Evolutionary conservation across 2,113 vertebrate genomes (phyloP), one percentile per base, ranked within the genome.

Genomic region (Rafetus swinhoei): DNA sequence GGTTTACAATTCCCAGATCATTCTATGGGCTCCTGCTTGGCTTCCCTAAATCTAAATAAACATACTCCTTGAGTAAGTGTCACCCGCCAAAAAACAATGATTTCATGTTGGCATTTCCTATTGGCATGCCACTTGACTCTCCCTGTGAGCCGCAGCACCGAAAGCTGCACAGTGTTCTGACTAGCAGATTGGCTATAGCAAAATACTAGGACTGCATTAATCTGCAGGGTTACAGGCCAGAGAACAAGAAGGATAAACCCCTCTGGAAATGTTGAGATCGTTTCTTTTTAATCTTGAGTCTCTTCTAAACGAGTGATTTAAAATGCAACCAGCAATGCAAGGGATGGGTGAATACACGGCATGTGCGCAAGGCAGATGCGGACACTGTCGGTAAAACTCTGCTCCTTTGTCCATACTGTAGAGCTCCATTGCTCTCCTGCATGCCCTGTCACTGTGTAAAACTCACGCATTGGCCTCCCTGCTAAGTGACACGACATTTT

Each of bases 121-220:
- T 0, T 0, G n/a, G 12, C 56, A 0, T 29, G 1, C 65, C 83
- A n/a, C 62, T 0, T 0, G 85, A 53, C 25, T 12, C 69, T 86
- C 92, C 76, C 16, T 88, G 79, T 79, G 9, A 7, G 87, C 74
- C 6, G 84, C 74, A 50, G n/a, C 69, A 24, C 54, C 54, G 45
- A 45, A 45, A 45, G 45, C 45, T 45, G 45, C 45, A 45, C 45
- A 6, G 45, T 45, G 45, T 45, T 45, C 45, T 45, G 45, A 86
- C 29, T 45, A 81, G 35, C 19, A 57, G 60, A 2, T 4, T 87
- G 62, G 27, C 81, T 87, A 9, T 55, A n/a, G 74, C 60, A 88
- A 29, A 69, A 69, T 62, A 15, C 27, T 29, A 14, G 27, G 13
- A 15, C 60, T 7, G 35, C 0, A 2, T 57, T 54, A 45, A 0